Conservation (phyloP, 2,113 vertebrate species). For the Ovis canadensis region DNA sequence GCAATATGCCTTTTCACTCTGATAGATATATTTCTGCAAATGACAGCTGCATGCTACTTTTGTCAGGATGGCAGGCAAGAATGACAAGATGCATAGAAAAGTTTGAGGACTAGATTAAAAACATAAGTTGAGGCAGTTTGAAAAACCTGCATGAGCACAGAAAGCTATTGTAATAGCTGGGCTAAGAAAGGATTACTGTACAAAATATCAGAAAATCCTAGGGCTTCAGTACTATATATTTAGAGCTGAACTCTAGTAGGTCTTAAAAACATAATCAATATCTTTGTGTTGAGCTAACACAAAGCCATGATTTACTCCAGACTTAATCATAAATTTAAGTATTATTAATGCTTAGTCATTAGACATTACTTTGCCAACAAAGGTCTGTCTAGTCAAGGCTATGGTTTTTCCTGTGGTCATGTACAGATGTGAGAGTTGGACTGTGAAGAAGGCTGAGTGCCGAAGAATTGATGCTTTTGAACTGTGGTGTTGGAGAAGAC, state of each 20-base stretch:
- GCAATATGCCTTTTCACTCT: background rate
- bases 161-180: background rate
- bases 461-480: too few species aligned
- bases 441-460: too few species aligned
- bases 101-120: background rate
- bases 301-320: background rate
- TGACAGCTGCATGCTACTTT: background rate
- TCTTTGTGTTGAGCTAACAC: background rate
- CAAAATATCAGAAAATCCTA: background rate
- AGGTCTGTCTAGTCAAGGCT: too few species aligned
- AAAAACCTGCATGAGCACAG: background rate
- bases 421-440: too few species aligned
- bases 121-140: background rate
- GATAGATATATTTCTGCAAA: background rate
- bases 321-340: background rate
- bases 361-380: too few species aligned
- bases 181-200: constrained; percentile 3
- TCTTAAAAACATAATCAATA: background rate
- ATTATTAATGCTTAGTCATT: background rate
- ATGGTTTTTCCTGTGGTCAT: too few species aligned
- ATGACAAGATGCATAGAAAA: background rate
- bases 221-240: background rate
- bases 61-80: background rate
- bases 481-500: too few species aligned
- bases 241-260: background rate